Evolutionary conservation across 2,888 invertebrate genomes (phyloP).

Genomic region (Anoncus sp.): DNA sequence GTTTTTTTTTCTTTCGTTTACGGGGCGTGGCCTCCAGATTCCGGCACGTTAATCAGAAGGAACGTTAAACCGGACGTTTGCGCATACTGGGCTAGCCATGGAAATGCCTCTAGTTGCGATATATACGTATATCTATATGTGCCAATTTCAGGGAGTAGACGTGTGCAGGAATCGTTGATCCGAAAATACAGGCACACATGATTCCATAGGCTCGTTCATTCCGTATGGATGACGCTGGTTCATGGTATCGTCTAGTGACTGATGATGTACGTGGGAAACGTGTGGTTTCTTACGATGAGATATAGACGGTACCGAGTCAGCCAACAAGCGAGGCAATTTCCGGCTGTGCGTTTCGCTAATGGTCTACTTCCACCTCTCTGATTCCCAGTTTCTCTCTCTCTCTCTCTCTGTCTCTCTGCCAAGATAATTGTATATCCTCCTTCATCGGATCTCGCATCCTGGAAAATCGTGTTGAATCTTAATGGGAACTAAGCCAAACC

Average conservation of each 20-base stretch:
- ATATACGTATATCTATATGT: not conserved
- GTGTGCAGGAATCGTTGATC: slow-evolving; percentile 12
- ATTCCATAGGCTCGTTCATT: slow-evolving; percentile 8
- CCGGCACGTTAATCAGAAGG: slow-evolving; percentile 25
- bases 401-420: not conserved
- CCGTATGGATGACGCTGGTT: slow-evolving; percentile 10
- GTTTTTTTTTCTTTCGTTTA: slow-evolving; percentile 34
- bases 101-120: not conserved
- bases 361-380: slow-evolving; percentile 39
- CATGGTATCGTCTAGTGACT: slow-evolving; percentile 20
- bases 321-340: slow-evolving; percentile 57
- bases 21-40: slow-evolving; percentile 3
- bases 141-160: not conserved
- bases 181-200: slow-evolving; percentile 19
- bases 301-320: slow-evolving; percentile 38
- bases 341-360: slow-evolving; percentile 59
- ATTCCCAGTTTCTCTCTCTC: slow-evolving; percentile 12
- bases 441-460: slow-evolving; percentile 24
- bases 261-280: slow-evolving; percentile 33
- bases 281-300: slow-evolving; percentile 47
- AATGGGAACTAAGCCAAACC: slow-evolving; percentile 22
- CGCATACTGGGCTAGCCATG: not conserved
- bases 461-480: slow-evolving; percentile 30
- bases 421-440: slow-evolving; percentile 47
- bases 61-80: not conserved